phyloP scores from a whole-genome alignment of 1,140 invertebrate species.

The Limonius californicus region DNA sequence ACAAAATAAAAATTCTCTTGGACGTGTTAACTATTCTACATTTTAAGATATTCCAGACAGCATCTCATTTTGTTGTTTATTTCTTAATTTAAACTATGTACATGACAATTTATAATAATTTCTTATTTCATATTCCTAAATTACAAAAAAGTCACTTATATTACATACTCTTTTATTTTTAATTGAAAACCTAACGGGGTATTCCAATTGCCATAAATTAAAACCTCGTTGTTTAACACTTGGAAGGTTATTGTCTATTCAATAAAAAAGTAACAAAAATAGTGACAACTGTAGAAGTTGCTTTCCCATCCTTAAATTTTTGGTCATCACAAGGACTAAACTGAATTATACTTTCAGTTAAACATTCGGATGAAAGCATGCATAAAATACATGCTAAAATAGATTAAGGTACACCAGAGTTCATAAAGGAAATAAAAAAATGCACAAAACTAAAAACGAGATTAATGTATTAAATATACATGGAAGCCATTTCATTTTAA shows the following conservation, averaged over 20 bases:
- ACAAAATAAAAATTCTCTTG: not conserved
- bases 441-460: no score
- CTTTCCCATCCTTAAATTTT: not conserved
- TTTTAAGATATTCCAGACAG: not conserved
- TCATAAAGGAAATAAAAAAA: no score
- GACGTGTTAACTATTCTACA: not conserved
- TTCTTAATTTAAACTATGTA: slow-evolving; percentile 7
- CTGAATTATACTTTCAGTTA: no score
- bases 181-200: not conserved
- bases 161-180: not conserved
- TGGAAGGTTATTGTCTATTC: slow-evolving; percentile 10
- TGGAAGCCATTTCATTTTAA: slow-evolving; percentile 6
- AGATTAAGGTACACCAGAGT: no score
- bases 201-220: not conserved
- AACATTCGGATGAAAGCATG: not conserved
- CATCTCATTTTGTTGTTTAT: not conserved
- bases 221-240: slow-evolving; percentile 4
- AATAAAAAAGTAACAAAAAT: slow-evolving; percentile 11
- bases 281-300: not conserved
- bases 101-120: slow-evolving; percentile 10
- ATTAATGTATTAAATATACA: not conserved
- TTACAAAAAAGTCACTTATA: slow-evolving; percentile 13
- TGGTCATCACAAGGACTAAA: not conserved
- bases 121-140: slow-evolving; percentile 7
- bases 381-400: not conserved